phyloP scores from a whole-genome alignment of 2,113 vertebrate species.

The Echinops telfairi region DNA sequence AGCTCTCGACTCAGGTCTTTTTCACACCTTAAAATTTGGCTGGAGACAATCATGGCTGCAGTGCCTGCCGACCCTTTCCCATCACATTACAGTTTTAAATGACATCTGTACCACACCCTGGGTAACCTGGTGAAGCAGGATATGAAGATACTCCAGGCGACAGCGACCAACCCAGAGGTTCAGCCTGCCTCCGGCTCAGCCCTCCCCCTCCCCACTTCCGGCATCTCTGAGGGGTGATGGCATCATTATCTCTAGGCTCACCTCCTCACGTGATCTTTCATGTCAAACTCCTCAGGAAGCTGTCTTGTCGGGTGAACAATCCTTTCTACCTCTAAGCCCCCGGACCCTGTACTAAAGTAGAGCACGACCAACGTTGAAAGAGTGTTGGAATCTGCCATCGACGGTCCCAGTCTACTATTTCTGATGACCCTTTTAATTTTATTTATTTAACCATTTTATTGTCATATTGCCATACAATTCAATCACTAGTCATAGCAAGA shows the following conservation, averaged over 20 bases:
- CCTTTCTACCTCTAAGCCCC: background rate
- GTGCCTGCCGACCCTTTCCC: too few relatives aligned
- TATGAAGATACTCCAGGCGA: too few relatives aligned
- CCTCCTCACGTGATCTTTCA: background rate
- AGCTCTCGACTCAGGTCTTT: fast-evolving
- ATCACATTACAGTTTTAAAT: fast-evolving
- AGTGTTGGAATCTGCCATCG: background rate
- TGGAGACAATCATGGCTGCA: fast-evolving
- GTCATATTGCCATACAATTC: too few relatives aligned
- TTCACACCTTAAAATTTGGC: background rate
- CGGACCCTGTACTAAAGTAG: too few relatives aligned
- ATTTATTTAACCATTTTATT: too few relatives aligned
- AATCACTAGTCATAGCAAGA: too few relatives aligned
- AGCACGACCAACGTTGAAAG: too few relatives aligned
- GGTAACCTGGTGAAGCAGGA: background rate
- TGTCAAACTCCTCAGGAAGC: background rate
- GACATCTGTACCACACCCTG: background rate
- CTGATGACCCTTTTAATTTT: too few relatives aligned
- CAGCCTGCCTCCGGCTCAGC: background rate
- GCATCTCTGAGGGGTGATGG: background rate
- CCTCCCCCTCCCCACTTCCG: too few relatives aligned
- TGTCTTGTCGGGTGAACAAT: background rate
- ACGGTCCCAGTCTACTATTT: background rate
- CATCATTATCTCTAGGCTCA: background rate
- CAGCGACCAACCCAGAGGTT: background rate